Evolutionary conservation across 2,113 vertebrate genomes (phyloP).

Genomic region (Bufo gargarizans): DNA sequence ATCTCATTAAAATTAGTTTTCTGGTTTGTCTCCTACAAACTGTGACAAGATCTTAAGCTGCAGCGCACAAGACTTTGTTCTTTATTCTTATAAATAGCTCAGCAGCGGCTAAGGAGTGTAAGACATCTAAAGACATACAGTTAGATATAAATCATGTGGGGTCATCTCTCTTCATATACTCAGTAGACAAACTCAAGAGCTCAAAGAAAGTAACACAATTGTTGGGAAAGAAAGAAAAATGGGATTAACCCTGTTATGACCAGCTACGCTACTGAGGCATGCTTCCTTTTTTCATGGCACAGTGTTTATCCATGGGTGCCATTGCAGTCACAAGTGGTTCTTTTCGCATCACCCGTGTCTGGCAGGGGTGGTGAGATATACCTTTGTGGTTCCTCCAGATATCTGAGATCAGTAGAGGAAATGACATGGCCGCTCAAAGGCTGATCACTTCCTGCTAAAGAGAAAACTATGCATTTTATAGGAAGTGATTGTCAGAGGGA

Average conservation of each 20-base stretch:
- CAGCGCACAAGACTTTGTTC: neutral
- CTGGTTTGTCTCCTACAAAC: neutral
- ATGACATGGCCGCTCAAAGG: no score
- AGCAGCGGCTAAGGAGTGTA: neutral
- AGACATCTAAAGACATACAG: neutral
- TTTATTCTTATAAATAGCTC: slow-evolving; percentile 1
- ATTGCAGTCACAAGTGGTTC: no score
- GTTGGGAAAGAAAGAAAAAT: neutral
- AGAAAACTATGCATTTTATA: no score
- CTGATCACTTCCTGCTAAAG: no score
- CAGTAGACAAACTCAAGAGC: neutral
- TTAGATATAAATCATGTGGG: neutral
- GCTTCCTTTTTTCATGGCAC: neutral
- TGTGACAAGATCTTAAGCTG: slow-evolving; percentile 11
- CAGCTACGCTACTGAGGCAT: no score
- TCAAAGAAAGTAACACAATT: neutral
- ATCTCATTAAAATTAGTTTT: neutral
- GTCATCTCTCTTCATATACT: neutral
- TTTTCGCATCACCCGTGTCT: no score
- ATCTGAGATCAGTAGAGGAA: no score
- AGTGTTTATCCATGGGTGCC: no score
- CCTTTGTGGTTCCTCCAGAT: no score
- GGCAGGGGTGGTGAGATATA: no score
- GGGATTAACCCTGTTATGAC: neutral
- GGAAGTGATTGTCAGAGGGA: no score